Conservation (phyloP, 1,140 invertebrate species). For the Drosophila busckii region DNA sequence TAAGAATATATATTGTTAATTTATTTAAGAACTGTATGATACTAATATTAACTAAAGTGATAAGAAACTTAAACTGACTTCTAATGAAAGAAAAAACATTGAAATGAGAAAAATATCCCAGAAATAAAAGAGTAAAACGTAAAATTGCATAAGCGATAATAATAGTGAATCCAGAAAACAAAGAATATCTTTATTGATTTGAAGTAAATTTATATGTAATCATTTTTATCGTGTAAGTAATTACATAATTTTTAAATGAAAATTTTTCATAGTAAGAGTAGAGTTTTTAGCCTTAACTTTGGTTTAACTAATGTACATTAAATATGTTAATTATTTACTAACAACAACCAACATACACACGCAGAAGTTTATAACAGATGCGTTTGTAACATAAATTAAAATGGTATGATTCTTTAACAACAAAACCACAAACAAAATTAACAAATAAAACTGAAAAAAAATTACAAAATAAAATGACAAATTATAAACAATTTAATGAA, state of each 20-base stretch:
- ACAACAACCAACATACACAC: slow-evolving; percentile 25
- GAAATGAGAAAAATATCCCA: slow-evolving; percentile 6
- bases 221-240: slow-evolving; percentile 44
- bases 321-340: slow-evolving; percentile 76
- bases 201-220: slow-evolving; percentile 40
- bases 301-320: slow-evolving; percentile 71
- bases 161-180: slow-evolving; percentile 46
- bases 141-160: no score
- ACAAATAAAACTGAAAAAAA: slow-evolving; percentile 60
- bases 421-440: slow-evolving; percentile 59
- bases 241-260: slow-evolving; percentile 59
- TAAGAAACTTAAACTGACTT: slow-evolving; percentile 30
- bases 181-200: slow-evolving; percentile 70
- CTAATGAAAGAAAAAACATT: slow-evolving; percentile 38
- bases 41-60: slow-evolving; percentile 14
- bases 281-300: slow-evolving; percentile 56
- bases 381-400: slow-evolving; percentile 68
- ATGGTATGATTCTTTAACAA: slow-evolving; percentile 68
- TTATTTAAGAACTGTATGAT: slow-evolving; percentile 59
- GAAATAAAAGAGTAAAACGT: background rate
- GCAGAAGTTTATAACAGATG: slow-evolving; percentile 41
- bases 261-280: slow-evolving; percentile 65
- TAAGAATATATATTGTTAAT: slow-evolving; percentile 51
- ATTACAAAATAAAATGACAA: slow-evolving; percentile 37
- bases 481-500: slow-evolving; percentile 1